These are phyloP conservation scores for Syngnathoides biaculeatus DNA, from an alignment of 2,113 vertebrate genomes.

Conservation along the genomic window DNA sequence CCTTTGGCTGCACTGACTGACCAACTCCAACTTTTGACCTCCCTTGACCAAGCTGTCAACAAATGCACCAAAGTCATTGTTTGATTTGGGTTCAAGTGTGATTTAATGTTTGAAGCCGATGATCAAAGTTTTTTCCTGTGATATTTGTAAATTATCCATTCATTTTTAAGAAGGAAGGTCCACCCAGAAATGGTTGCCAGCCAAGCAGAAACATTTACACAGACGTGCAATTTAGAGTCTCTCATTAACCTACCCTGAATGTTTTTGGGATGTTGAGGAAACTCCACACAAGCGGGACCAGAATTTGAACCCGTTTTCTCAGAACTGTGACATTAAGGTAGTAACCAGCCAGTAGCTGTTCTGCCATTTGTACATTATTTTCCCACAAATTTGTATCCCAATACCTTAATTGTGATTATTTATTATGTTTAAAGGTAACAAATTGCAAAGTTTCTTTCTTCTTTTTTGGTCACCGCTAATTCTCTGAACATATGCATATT, in stretches of 20 bases:
- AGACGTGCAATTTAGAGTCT: too few species aligned
- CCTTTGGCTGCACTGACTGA: slow-evolving; percentile 68
- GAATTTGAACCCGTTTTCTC: too few species aligned
- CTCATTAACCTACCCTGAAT: too few species aligned
- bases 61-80: slow-evolving; percentile 53
- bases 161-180: too few species aligned
- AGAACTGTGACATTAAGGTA: too few species aligned
- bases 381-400: slow-evolving; percentile 26
- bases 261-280: too few species aligned
- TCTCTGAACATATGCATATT: slow-evolving; percentile 48
- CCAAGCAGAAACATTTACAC: too few species aligned
- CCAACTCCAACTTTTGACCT: slow-evolving; percentile 69
- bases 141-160: not conserved
- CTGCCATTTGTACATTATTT: slow-evolving; percentile 1
- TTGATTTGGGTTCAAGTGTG: slow-evolving; percentile 9
- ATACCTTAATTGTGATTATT: slow-evolving; percentile 30
- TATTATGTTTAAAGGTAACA: slow-evolving; percentile 61
- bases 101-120: not conserved
- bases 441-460: slow-evolving; percentile 57
- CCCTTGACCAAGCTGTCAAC: slow-evolving; percentile 61
- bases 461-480: slow-evolving; percentile 57
- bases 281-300: too few species aligned
- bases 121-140: not conserved
- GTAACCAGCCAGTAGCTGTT: too few species aligned
- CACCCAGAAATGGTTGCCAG: too few species aligned